A percentile compares a stretch with the other conserved stretches of the same genome.
phyloP scores from a whole-genome alignment of 1,140 invertebrate species.

The Sinella curviseta region DNA sequence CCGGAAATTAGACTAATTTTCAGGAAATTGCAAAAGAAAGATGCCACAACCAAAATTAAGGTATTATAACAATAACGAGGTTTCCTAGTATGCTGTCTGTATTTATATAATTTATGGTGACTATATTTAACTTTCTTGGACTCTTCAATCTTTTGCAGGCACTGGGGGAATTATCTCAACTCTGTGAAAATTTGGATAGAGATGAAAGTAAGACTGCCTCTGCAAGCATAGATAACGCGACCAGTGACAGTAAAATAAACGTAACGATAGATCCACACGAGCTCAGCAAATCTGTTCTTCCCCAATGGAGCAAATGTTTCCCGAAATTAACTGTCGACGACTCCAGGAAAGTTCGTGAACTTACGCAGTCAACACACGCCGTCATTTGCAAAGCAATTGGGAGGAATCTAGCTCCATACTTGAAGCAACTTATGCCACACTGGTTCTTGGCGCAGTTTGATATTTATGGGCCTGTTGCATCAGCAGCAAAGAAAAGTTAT shows the following conservation, averaged over 20 bases:
- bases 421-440: conserved; percentile 72
- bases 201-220: background rate
- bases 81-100: background rate
- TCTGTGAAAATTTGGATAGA: background rate
- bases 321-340: conserved; percentile 70
- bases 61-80: conserved; percentile 54
- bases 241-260: background rate
- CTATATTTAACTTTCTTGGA: no score
- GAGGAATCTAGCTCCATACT: conserved; percentile 71
- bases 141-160: conserved; percentile 44
- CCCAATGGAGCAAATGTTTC: conserved; percentile 77
- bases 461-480: conserved; percentile 74
- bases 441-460: conserved; percentile 81
- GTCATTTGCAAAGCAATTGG: conserved; percentile 68
- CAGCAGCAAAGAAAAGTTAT: conserved; percentile 70
- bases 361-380: conserved; percentile 67
- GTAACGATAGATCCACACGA: background rate
- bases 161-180: conserved; percentile 31
- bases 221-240: background rate
- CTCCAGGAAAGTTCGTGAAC: conserved; percentile 77
- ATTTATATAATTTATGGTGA: no score
- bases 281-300: conserved; percentile 58
- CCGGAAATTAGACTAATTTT: conserved; percentile 66
- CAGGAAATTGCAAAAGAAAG: conserved; percentile 80
- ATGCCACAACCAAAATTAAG: conserved; percentile 81